These are phyloP conservation scores for Sipha flava DNA, from an alignment of 1,140 invertebrate genomes.

Conservation along the genomic window DNA sequence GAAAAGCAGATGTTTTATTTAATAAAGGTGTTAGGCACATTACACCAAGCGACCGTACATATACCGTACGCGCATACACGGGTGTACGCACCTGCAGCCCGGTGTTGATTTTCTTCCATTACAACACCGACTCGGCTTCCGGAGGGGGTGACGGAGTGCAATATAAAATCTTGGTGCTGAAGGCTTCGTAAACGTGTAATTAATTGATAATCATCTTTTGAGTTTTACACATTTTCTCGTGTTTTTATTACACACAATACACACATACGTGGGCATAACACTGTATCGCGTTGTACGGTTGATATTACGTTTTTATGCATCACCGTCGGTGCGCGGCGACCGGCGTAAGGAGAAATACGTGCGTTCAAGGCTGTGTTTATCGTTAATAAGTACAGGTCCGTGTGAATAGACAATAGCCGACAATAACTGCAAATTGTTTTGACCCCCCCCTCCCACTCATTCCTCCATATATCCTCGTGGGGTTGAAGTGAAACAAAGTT, in stretches of 20 bases:
- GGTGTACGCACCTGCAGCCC: background rate
- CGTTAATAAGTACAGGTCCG: no score
- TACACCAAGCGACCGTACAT: background rate
- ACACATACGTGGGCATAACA: no score
- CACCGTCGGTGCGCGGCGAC: no score
- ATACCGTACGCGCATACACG: background rate
- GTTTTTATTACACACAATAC: background rate
- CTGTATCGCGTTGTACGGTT: background rate
- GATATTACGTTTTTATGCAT: background rate
- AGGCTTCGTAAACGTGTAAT: slow-evolving; percentile 27
- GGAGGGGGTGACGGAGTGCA: background rate
- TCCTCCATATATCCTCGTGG: no score
- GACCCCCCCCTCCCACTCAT: no score
- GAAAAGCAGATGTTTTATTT: slow-evolving; percentile 29
- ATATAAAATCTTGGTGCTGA: slow-evolving; percentile 22
- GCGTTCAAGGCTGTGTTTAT: no score
- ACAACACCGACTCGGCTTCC: background rate
- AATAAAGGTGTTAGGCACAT: slow-evolving; percentile 22
- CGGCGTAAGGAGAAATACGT: no score
- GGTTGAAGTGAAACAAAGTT: no score
- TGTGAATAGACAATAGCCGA: no score
- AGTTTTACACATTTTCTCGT: background rate
- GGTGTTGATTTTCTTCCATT: slow-evolving; percentile 23
- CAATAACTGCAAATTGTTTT: no score
- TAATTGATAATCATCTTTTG: slow-evolving; percentile 32